Conservation (phyloP, 2,113 vertebrate species). For the Octodon degus region DNA sequence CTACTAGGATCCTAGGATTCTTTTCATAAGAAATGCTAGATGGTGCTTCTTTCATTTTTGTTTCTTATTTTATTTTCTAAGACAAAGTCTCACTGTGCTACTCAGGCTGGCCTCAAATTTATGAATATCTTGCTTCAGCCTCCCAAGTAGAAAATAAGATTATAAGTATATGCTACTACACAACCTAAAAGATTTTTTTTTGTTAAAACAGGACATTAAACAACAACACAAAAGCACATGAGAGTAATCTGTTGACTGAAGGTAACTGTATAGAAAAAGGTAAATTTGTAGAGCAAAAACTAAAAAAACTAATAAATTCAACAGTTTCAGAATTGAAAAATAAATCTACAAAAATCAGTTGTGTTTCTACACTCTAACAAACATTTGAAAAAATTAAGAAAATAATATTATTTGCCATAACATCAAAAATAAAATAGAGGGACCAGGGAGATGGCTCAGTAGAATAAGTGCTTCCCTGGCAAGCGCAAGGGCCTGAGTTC, state of each 20-base stretch:
- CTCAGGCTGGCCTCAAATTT: background rate
- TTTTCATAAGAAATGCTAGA: background rate
- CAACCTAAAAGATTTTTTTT: background rate
- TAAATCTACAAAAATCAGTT: background rate
- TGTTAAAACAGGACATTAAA: background rate
- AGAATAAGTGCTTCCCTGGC: too few species aligned
- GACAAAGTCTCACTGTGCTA: background rate
- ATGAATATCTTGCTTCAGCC: background rate
- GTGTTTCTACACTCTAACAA: background rate
- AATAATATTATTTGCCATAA: background rate
- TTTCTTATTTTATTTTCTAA: background rate
- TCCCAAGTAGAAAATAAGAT: background rate
- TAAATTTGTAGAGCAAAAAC: background rate
- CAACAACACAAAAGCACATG: background rate
- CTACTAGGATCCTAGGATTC: background rate
- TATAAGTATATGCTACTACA: background rate
- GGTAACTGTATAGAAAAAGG: background rate
- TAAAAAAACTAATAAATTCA: background rate
- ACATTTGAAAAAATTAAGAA: background rate
- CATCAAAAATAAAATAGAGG: background rate
- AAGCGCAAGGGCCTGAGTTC: too few species aligned
- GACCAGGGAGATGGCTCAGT: too few species aligned
- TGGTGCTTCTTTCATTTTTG: background rate
- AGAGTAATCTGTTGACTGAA: background rate
- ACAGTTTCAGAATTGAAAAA: background rate